Evolutionary conservation across 2,797 vertebrate species (phyloP), one percentile per base, ranked within the genome.

Genomic region (Halcyon badia): DNA sequence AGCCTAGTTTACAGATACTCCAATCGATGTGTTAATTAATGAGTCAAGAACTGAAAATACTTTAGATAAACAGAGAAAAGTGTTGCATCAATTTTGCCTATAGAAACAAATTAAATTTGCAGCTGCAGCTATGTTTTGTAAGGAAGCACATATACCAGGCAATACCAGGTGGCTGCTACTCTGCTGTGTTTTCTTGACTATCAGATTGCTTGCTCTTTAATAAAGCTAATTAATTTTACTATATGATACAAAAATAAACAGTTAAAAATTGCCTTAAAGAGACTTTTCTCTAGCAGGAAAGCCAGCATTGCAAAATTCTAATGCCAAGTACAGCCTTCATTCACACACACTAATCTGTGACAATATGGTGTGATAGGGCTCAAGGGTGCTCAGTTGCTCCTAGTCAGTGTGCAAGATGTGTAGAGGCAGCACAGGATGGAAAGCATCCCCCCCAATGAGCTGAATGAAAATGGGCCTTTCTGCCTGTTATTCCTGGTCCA

Each of bases 191-290:
- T 95, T 83, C 73, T 90, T 87, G 73, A 96, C 44, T 57, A 72
- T 89, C 31, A 80, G 39, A 79, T 82, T 77, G 58, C 80, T 91
- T 83, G 48, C 60, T 95, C 51, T 89, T 95, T 95, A 92, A 84
- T 89, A 93, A 93, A 82, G 39, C 44, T 95, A 90, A 95, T 95
- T 95, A 93, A 92, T 95, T 82, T 93, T 82, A 70, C 85, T 90
- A 82, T 85, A 80, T 87, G 57, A 81, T 86, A 60, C 25, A 82
- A 86, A 95, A 94, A 82, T 83, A 87, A 91, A 77, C 77, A 94
- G 79, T 91, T 71, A 51, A 82, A 87, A 89, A 64, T 46, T 77
- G 24, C 48, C 20, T 79, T 79, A 11, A 64, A 70, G 51, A 62
- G 64, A 35, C 35, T 78, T 79, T 41, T 88, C 16, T 60, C 13